A percentile compares a stretch with the other conserved stretches of the same genome.
These are phyloP conservation scores for Phaethornis superciliosus DNA, from an alignment of 2,113 vertebrate genomes.

Conservation along the genomic window DNA sequence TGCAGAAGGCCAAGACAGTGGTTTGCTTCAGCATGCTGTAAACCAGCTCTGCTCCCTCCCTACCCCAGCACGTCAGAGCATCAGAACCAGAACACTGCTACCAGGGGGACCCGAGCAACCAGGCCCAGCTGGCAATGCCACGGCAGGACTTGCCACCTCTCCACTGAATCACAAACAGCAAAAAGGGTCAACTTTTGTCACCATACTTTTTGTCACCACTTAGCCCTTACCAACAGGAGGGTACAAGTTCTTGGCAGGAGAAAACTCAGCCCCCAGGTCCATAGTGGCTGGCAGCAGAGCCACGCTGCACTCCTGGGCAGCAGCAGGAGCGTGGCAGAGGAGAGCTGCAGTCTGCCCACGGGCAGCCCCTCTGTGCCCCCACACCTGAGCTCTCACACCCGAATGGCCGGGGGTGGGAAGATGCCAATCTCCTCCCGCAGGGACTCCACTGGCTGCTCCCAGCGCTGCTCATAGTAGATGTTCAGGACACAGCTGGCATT, in stretches of 20 bases:
- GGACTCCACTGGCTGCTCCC: slow-evolving; percentile 88
- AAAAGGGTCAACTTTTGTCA: not conserved
- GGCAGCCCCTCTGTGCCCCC: not conserved
- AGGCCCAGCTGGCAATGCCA: not conserved
- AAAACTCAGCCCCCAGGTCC: fast-evolving
- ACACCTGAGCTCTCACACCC: not conserved
- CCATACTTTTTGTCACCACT: fast-evolving
- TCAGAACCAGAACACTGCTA: not conserved
- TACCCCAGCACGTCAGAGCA: not conserved
- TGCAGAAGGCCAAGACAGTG: not conserved
- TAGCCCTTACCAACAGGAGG: not conserved
- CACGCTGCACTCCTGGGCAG: fast-evolving
- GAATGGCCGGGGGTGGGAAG: slow-evolving; percentile 65
- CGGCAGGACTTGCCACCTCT: not conserved
- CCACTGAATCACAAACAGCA: not conserved
- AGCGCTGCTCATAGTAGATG: slow-evolving; percentile 90
- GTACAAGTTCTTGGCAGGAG: not conserved
- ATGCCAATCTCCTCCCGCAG: slow-evolving; percentile 89
- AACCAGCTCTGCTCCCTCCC: not conserved
- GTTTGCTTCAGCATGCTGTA: not conserved
- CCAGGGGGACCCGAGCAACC: not conserved
- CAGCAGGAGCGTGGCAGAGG: fast-evolving
- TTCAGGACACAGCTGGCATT: slow-evolving; percentile 83
- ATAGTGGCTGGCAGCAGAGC: not conserved
- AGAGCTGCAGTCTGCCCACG: not conserved